Percentiles rank a stretch among this genome's conserved stretches.
These are phyloP conservation scores for Sycophila sp. DNA, from an alignment of 1,140 invertebrate genomes.

Conservation along the genomic window DNA sequence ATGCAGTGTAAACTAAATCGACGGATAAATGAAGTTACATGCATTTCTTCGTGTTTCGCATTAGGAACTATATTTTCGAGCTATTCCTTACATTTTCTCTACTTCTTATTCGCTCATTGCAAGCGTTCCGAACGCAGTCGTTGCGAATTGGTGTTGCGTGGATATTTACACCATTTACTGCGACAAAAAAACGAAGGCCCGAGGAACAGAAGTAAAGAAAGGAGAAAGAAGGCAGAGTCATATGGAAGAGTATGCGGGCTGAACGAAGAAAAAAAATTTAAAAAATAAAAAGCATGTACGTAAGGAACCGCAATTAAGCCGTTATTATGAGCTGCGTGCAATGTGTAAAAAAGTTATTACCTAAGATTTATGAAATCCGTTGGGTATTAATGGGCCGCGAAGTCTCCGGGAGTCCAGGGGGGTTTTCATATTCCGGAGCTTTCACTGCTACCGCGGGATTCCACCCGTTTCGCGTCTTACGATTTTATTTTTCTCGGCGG, in stretches of 20 bases:
- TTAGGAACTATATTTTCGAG: no score
- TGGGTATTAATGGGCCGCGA: constrained; percentile 48
- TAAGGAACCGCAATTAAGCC: constrained; percentile 49
- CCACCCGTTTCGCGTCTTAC: background rate
- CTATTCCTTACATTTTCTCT: no score
- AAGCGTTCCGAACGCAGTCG: no score
- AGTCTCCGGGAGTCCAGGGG: constrained; percentile 43
- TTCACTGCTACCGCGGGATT: constrained; percentile 1
- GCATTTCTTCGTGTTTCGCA: no score
- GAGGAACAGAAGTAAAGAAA: constrained; percentile 4
- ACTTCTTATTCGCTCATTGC: no score
- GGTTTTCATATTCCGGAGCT: constrained; percentile 10
- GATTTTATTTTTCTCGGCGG: background rate
- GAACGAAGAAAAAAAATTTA: background rate
- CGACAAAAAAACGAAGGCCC: constrained; percentile 1
- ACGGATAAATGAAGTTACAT: no score
- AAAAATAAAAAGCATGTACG: constrained; percentile 10
- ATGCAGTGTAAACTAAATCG: no score
- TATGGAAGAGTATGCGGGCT: constrained; percentile 7
- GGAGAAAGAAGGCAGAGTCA: constrained; percentile 3
- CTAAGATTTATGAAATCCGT: constrained; percentile 53
- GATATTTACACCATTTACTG: no score
- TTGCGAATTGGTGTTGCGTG: background rate
- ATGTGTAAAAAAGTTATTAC: constrained; percentile 53
- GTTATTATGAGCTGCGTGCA: constrained; percentile 50